phyloP scores from a whole-genome alignment of 2,888 invertebrate genomes.

The Macaria liturata region DNA sequence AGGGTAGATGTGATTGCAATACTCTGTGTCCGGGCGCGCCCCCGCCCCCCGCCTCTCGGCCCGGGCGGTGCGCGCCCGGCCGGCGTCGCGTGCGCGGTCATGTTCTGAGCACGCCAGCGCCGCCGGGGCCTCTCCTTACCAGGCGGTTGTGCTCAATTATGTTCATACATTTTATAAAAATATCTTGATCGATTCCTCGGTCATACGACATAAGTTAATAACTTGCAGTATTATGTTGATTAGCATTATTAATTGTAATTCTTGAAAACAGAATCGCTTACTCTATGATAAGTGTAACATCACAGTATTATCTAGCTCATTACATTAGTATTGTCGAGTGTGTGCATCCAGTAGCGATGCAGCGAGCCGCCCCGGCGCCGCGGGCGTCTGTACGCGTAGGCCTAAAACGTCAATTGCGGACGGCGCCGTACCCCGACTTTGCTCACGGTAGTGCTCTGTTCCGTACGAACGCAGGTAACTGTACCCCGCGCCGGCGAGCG shows the following conservation, averaged over 20 bases:
- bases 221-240: too few species aligned
- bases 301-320: too few species aligned
- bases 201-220: too few species aligned
- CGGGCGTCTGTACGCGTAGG: slow-evolving; percentile 64
- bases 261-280: too few species aligned
- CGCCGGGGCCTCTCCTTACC: slow-evolving; percentile 26
- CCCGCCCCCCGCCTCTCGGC: slow-evolving; percentile 44
- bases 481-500: not conserved
- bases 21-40: slow-evolving; percentile 74
- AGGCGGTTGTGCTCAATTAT: too few species aligned
- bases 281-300: too few species aligned
- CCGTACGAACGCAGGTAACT: slow-evolving; percentile 60
- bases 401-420: slow-evolving; percentile 81
- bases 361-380: slow-evolving; percentile 29
- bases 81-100: slow-evolving; percentile 67
- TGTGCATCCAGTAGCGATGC: too few species aligned
- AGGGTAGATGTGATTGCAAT: slow-evolving; percentile 80
- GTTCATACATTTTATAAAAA: too few species aligned
- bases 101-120: slow-evolving; percentile 46
- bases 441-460: slow-evolving; percentile 76
- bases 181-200: too few species aligned
- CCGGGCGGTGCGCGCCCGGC: slow-evolving; percentile 49
- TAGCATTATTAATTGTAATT: too few species aligned
- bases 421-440: slow-evolving; percentile 76
- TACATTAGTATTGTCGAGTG: too few species aligned